Evolutionary conservation across 2,888 invertebrate species (phyloP).

Genomic region (Pristionchus fissidentatus): DNA sequence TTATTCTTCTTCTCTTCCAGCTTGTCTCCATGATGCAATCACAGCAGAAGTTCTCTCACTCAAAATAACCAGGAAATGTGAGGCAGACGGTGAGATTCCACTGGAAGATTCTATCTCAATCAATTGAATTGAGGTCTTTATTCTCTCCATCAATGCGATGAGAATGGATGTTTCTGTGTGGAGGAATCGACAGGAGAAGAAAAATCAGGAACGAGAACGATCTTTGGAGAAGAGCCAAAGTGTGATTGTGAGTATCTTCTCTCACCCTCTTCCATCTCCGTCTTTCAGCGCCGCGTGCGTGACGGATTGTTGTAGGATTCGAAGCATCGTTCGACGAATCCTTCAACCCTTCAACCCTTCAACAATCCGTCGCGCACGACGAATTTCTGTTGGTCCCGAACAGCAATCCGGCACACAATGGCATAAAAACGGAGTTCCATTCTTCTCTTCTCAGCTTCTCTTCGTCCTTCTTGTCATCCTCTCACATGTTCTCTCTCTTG

Average conservation of each 20-base stretch:
- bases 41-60: constrained; percentile 66
- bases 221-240: constrained; percentile 56
- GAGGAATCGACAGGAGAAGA: constrained; percentile 65
- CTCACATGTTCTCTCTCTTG: constrained; percentile 52
- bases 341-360: too few species aligned
- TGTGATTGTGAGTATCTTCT: constrained; percentile 53
- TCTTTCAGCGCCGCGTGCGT: too few species aligned
- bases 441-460: not conserved
- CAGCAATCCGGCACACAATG: too few species aligned
- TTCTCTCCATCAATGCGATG: constrained; percentile 66
- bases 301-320: too few species aligned
- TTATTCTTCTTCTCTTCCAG: constrained; percentile 49
- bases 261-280: too few species aligned
- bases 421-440: too few species aligned
- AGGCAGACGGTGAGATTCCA: constrained; percentile 60
- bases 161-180: constrained; percentile 69
- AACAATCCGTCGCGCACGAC: too few species aligned
- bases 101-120: not conserved
- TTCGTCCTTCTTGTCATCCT: constrained; percentile 39
- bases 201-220: constrained; percentile 60
- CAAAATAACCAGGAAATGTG: constrained; percentile 60
- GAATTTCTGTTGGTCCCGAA: too few species aligned
- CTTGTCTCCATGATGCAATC: constrained; percentile 68
- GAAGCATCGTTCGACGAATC: too few species aligned
- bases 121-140: constrained; percentile 28